Conservation (phyloP, 2,113 vertebrate genomes). For the Macrotis lagotis region DNA sequence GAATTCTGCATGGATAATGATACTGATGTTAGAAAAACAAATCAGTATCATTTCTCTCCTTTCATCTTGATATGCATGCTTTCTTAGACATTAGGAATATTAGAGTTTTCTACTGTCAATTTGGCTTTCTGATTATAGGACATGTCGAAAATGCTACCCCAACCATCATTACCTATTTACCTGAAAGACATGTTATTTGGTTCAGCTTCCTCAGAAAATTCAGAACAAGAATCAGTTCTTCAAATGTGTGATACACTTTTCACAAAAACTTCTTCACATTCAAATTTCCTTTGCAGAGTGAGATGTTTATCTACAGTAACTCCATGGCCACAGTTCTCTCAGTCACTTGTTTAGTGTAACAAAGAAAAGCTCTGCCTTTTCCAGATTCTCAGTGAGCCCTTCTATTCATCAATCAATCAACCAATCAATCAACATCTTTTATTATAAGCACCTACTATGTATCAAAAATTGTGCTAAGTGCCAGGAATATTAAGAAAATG, state of each 20-base stretch:
- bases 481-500: background rate
- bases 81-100: background rate
- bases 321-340: background rate
- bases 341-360: background rate
- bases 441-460: background rate
- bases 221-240: background rate
- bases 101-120: background rate
- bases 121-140: background rate
- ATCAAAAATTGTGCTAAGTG: background rate
- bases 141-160: background rate
- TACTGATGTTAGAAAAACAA: background rate
- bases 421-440: background rate
- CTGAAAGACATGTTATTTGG: background rate
- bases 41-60: background rate
- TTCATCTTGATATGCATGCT: background rate
- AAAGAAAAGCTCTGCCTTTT: background rate
- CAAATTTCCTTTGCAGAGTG: background rate
- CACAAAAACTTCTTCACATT: background rate
- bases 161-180: background rate
- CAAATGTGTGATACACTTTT: background rate
- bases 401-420: background rate
- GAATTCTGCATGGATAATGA: background rate
- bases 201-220: background rate
- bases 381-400: background rate
- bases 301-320: background rate